Percentiles rank a stretch among this genome's conserved stretches.
These are phyloP conservation scores for Platorchestia sp. DNA, from an alignment of 1,140 invertebrate species.

Conservation along the genomic window DNA sequence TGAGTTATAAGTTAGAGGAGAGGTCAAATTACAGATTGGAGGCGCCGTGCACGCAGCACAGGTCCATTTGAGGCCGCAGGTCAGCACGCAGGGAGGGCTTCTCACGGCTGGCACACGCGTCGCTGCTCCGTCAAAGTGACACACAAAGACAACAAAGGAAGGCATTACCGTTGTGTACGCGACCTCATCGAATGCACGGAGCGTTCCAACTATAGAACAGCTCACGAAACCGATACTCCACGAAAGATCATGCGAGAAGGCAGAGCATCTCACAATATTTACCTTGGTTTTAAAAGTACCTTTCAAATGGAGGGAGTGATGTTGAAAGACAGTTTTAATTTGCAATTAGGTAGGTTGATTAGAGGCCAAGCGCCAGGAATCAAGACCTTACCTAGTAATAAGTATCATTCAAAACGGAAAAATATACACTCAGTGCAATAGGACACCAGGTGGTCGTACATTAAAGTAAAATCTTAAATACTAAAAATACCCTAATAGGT, in stretches of 20 bases:
- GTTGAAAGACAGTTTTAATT: not conserved
- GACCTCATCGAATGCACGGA: not conserved
- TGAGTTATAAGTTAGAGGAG: not conserved
- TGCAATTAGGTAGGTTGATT: not conserved
- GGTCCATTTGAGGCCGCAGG: not conserved
- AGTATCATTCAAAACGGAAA: not conserved
- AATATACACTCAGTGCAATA: not conserved
- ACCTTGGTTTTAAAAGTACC: not conserved
- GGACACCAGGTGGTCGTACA: not conserved
- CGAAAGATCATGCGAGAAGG: not conserved
- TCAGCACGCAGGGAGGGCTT: not conserved
- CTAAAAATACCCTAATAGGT: not conserved
- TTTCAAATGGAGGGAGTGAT: not conserved
- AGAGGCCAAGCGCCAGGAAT: not conserved
- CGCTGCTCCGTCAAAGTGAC: not conserved
- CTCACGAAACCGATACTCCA: not conserved
- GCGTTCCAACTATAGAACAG: not conserved
- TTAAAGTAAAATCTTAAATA: not conserved
- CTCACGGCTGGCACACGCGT: not conserved
- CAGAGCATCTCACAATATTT: not conserved
- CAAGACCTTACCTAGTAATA: not conserved
- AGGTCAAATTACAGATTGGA: not conserved
- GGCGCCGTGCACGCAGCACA: not conserved
- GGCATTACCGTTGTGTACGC: not conserved
- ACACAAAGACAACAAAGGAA: not conserved